A percentile compares a stretch with the other conserved stretches of the same genome.
Evolutionary conservation across 2,888 invertebrate species (phyloP).

Genomic region (Chirona hameri): DNA sequence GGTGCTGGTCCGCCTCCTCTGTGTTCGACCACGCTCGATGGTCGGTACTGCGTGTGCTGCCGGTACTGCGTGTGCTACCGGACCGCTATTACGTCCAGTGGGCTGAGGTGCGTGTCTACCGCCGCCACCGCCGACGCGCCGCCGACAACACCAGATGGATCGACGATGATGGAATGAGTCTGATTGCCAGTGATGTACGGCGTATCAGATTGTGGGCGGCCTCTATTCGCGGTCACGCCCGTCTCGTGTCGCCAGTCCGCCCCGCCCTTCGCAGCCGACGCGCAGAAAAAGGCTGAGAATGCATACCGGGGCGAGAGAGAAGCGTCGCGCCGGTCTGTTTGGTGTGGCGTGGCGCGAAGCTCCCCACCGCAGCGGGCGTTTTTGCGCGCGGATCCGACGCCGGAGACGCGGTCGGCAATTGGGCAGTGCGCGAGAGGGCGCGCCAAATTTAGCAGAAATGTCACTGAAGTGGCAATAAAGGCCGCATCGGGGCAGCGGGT

Average conservation of each 20-base stretch:
- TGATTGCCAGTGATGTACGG: neutral
- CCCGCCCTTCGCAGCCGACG: too few species aligned
- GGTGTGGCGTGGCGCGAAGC: neutral
- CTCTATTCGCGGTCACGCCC: too few species aligned
- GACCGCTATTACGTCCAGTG: neutral
- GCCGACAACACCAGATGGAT: neutral
- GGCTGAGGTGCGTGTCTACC: neutral
- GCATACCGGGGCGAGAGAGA: too few species aligned
- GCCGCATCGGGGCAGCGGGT: neutral
- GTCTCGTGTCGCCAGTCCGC: too few species aligned
- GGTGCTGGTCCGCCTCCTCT: neutral
- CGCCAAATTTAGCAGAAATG: constrained; percentile 28
- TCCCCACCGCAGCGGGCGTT: neutral
- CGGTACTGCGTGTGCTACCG: neutral
- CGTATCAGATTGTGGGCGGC: too few species aligned
- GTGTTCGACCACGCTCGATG: too few species aligned
- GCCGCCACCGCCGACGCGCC: neutral
- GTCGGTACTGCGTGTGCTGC: neutral
- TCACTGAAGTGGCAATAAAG: constrained; percentile 6
- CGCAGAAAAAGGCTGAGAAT: too few species aligned
- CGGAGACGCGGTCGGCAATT: neutral
- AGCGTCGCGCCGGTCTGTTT: neutral
- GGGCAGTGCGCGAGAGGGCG: neutral
- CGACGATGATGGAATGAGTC: constrained; percentile 6
- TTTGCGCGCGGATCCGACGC: neutral